Evolutionary conservation across 2,113 vertebrate genomes (phyloP).

Genomic region (Barnardius zonarius): DNA sequence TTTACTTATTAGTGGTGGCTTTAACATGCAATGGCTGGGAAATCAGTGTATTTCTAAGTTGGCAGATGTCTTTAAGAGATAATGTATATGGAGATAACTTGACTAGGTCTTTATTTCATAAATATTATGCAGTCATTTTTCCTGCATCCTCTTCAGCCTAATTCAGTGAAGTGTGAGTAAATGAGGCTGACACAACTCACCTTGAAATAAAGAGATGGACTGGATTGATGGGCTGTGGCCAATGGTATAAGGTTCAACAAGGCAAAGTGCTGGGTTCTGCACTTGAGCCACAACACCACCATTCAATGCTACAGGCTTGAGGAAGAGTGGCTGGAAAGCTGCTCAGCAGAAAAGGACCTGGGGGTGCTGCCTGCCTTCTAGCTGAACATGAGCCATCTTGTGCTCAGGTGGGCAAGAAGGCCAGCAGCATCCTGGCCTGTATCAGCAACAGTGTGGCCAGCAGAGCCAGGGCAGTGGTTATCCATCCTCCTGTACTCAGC

Average conservation of each 20-base stretch:
- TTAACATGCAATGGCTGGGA: neutral
- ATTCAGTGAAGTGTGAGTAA: conserved; percentile 38
- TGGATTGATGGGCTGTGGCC: neutral
- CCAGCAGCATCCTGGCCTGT: neutral
- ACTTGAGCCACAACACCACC: neutral
- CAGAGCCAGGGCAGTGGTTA: neutral
- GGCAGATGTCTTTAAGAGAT: neutral
- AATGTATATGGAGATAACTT: neutral
- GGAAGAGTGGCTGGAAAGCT: neutral
- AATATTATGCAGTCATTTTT: neutral
- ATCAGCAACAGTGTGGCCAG: neutral
- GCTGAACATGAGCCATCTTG: neutral
- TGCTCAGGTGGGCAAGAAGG: neutral
- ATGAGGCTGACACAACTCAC: conserved; percentile 28
- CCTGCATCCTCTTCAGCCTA: neutral
- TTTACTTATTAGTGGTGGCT: conserved; percentile 8
- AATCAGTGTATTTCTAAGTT: neutral
- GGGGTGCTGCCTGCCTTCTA: neutral
- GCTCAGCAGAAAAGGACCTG: neutral
- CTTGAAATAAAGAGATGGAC: conserved; percentile 29
- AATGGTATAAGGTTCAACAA: neutral
- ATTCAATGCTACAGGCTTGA: neutral
- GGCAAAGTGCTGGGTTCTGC: neutral
- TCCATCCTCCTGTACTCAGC: neutral
- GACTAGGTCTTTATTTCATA: neutral